Evolutionary conservation across 2,888 invertebrate species (phyloP), one percentile per base, ranked within the genome.

Genomic region (Microchrysa polita): DNA sequence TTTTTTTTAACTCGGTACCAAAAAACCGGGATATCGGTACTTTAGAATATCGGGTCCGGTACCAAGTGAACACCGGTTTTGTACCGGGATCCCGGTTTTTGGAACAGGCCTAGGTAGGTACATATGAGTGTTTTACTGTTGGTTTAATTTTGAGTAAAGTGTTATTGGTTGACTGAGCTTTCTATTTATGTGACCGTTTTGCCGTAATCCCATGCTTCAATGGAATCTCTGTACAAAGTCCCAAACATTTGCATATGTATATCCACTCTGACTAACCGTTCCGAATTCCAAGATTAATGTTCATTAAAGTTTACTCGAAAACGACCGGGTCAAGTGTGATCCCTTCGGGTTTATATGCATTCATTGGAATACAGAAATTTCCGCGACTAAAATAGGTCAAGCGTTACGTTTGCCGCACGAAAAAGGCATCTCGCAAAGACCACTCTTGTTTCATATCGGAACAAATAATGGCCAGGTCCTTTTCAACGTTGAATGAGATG

Each of bases 121-220:
- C n/a, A n/a, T n/a, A n/a, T 40, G 55, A 69, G 55, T 69, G 14
- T 69, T 69, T 69, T 69, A 69, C 69, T 69, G 40, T 55, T 40
- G 52, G 69, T 55, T 69, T 69, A 69, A 40, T 57, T n/a, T 34
- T 20, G 67, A 57, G 69, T 18, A 14, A 69, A 57, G 55, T 57
- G n/a, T 20, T 65, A 34, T 61, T 40, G 27, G 61, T 34, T 61
- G 61, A 61, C 61, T 61, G 61, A 7, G 40, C 60, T 60, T 60
- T 60, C 23, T 60, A 60, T 60, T 61, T 61, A 61, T 61, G 61
- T 61, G 61, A 61, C 61, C 40, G 40, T 61, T 61, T 61, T 18
- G 40, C 40, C 61, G 22, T 61, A 61, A 61, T 61, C 40, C 61
- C 40, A 23, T 5, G 34, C 61, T 40, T 42, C 40, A 40, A 61